These are phyloP conservation scores for Antheraea mylitta DNA, from an alignment of 1,140 invertebrate species.

Conservation along the genomic window DNA sequence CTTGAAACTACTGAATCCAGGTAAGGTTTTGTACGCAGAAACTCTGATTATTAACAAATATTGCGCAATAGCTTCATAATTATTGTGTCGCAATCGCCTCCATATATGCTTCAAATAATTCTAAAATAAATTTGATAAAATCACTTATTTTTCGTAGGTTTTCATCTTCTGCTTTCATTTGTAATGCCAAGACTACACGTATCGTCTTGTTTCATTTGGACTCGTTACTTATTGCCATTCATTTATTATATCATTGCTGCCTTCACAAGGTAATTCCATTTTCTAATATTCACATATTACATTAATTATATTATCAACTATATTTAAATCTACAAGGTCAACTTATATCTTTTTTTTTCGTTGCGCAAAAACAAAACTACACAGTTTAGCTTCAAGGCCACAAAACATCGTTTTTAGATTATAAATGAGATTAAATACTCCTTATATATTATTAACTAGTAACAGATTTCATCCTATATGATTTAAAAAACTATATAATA, in stretches of 20 bases:
- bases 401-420: too few species aligned
- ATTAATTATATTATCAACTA: too few species aligned
- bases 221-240: slow-evolving; percentile 43
- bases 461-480: too few species aligned
- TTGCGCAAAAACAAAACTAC: too few species aligned
- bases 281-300: slow-evolving; percentile 12
- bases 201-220: slow-evolving; percentile 48
- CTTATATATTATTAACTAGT: too few species aligned
- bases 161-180: slow-evolving; percentile 16
- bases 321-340: too few species aligned
- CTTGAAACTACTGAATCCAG: slow-evolving; percentile 52
- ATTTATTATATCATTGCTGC: slow-evolving; percentile 48
- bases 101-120: slow-evolving; percentile 12
- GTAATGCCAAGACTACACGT: slow-evolving; percentile 47
- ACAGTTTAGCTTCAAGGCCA: too few species aligned
- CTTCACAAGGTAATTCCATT: slow-evolving; percentile 49
- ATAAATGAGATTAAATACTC: too few species aligned
- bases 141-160: slow-evolving; percentile 18
- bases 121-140: slow-evolving; percentile 3
- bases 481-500: too few species aligned
- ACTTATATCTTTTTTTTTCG: too few species aligned
- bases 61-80: slow-evolving; percentile 35
- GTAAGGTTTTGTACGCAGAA: slow-evolving; percentile 27
- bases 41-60: slow-evolving; percentile 4
- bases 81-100: slow-evolving; percentile 15